Percentiles rank a stretch among this genome's conserved stretches.
Evolutionary conservation across 1,140 invertebrate species (phyloP).

Genomic region (Drosophila melanogaster): DNA sequence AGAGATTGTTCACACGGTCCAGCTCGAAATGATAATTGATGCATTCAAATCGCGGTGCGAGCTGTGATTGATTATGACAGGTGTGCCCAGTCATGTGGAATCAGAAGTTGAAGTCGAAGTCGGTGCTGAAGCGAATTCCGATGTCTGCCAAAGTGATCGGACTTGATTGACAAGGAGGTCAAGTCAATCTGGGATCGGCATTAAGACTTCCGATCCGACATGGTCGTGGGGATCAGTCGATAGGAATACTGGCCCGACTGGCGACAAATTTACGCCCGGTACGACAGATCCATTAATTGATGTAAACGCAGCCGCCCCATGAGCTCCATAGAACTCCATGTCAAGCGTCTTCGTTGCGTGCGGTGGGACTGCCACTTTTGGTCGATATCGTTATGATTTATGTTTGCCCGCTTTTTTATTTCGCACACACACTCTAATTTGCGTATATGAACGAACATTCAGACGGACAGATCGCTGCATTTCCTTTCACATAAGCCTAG

Average conservation of each 20-base stretch:
- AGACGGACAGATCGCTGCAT: constrained; percentile 20
- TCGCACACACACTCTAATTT: constrained; percentile 51
- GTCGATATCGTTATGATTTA: constrained; percentile 81
- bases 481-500: constrained; percentile 66
- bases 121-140: constrained; percentile 52
- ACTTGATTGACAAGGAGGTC: constrained; percentile 76
- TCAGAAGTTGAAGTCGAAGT: constrained; percentile 21
- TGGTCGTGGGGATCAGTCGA: background rate
- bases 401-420: constrained; percentile 76
- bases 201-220: constrained; percentile 38
- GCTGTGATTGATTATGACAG: constrained; percentile 77
- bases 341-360: constrained; percentile 59
- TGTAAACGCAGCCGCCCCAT: constrained; percentile 73
- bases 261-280: constrained; percentile 76
- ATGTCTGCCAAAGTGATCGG: constrained; percentile 72
- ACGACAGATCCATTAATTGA: constrained; percentile 80
- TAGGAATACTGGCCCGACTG: constrained; percentile 34
- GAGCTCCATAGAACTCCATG: constrained; percentile 44
- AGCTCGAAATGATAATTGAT: constrained; percentile 67
- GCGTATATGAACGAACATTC: background rate
- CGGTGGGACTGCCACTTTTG: constrained; percentile 57
- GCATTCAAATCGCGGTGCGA: constrained; percentile 66
- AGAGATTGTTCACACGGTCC: constrained; percentile 65
- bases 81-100: constrained; percentile 72
- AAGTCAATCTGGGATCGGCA: constrained; percentile 52